Evolutionary conservation across 2,113 vertebrate species (phyloP).

Genomic region (Myotis yumanensis): DNA sequence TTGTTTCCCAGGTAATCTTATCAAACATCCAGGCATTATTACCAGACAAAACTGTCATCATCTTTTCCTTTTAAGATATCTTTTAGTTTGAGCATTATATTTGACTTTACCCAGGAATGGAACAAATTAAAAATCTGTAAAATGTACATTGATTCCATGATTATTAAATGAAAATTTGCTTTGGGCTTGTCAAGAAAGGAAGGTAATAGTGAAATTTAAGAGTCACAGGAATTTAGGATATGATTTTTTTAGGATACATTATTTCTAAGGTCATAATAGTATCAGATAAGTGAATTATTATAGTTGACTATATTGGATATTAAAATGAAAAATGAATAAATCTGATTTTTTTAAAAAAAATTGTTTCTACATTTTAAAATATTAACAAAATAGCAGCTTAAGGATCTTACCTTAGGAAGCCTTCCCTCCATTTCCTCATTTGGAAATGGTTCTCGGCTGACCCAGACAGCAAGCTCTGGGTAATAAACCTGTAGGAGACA

Average conservation of each 20-base stretch:
- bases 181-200: conserved; percentile 11
- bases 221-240: not conserved
- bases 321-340: conserved; percentile 25
- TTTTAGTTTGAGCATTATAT: conserved; percentile 20
- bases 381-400: not conserved
- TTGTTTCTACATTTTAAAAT: not conserved
- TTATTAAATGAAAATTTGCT: conserved; percentile 26
- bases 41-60: conserved; percentile 39
- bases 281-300: not conserved
- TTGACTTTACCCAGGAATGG: conserved; percentile 7
- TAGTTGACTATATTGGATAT: not conserved
- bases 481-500: conserved; percentile 82
- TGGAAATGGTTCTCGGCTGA: conserved; percentile 82
- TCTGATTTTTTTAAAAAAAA: not conserved
- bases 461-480: conserved; percentile 74
- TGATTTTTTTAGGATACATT: not conserved
- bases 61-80: conserved; percentile 34
- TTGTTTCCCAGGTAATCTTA: conserved; percentile 43
- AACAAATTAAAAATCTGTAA: not conserved
- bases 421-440: conserved; percentile 81
- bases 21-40: conserved; percentile 40
- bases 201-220: conserved; percentile 39
- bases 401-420: conserved; percentile 84
- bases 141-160: conserved; percentile 6
- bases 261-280: conserved; percentile 26